Base-by-base conservation (phyloP, 2,113 vertebrate species). In the Athene noctua region DNA sequence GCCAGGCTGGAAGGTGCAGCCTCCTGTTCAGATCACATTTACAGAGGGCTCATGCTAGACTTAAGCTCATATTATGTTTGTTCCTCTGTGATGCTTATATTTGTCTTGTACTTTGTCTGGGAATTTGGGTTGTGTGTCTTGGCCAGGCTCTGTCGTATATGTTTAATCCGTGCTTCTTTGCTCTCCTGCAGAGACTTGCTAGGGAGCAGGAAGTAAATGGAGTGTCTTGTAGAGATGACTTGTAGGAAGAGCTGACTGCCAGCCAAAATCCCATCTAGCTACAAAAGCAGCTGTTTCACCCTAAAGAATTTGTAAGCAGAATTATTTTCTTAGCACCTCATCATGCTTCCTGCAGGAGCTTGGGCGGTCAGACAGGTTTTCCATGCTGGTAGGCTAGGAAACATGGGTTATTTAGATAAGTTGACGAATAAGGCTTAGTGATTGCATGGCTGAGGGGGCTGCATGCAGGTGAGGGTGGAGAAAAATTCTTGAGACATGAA, bases 251-350 rank as follows among this genome's bases (percentile, higher is more conserved):
- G 80, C 77, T 85, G 88, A 68, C n/a, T 79, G 49, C 62, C 36
- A 72, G 92, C 94, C 93, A 96, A 87, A 94, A 10, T 34, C 26
- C 57, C 42, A 71, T 93, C 88, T 73, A 92, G 80, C 80, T 81
- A 94, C 81, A 96, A 96, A 96, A 93, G 72, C 90, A 94, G 78
- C 87, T 91, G 94, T 92, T 97, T 93, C 80, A 92, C 58, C 74
- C 94, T 65, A 22, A 94, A 90, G 59, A 85, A 77, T 93, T 81
- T 91, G 67, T 91, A 95, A 94, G 94, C 71, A 91, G 85, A 93
- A 88, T 96, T 93, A 95, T 97, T 97, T 96, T 96, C 94, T 97
- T 97, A 95, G 88, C 88, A 86, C 88, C 89, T 97, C 96, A 95
- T 97, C 80, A 80, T 68, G 63, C 70, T 94, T 95, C 79, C 90